Percentiles rank a stretch among this genome's conserved stretches.
These are phyloP conservation scores for Cryptus armator DNA, from an alignment of 2,888 invertebrate genomes.

Conservation along the genomic window DNA sequence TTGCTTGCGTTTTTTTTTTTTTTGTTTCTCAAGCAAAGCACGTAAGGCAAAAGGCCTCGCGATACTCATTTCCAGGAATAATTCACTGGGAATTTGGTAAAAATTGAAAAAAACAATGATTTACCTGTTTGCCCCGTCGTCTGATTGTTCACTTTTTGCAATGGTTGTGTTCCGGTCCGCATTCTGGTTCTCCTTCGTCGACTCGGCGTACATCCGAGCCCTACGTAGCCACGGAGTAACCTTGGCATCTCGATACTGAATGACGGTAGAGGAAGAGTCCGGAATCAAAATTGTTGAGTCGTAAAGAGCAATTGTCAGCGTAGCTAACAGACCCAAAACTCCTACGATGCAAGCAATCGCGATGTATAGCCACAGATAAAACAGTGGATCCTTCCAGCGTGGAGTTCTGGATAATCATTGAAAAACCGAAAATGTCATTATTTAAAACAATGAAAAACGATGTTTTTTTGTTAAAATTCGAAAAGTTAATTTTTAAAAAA, in stretches of 20 bases:
- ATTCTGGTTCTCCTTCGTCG: slow-evolving; percentile 79
- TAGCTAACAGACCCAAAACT: neutral
- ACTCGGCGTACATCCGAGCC: slow-evolving; percentile 80
- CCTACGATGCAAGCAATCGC: neutral
- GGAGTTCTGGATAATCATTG: slow-evolving; percentile 63
- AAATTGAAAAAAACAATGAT: neutral
- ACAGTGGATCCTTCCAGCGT: slow-evolving; percentile 74
- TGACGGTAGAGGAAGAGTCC: neutral
- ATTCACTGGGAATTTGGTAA: neutral
- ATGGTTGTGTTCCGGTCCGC: slow-evolving; percentile 76
- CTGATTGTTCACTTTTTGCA: slow-evolving; percentile 69
- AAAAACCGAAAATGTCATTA: neutral
- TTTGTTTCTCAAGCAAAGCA: no score
- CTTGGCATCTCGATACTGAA: slow-evolving; percentile 75
- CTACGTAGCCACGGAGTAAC: slow-evolving; percentile 78
- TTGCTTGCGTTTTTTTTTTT: no score
- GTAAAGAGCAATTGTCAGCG: neutral
- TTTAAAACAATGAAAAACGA: neutral
- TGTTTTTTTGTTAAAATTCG: neutral
- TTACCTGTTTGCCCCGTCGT: slow-evolving; percentile 69
- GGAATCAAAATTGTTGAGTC: neutral
- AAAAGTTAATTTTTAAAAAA: neutral
- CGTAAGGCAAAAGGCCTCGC: no score
- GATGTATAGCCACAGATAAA: slow-evolving; percentile 39
- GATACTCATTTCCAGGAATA: no score